These are phyloP conservation scores for Caenorhabditis virilis DNA, from an alignment of 2,888 invertebrate species.

Conservation along the genomic window DNA sequence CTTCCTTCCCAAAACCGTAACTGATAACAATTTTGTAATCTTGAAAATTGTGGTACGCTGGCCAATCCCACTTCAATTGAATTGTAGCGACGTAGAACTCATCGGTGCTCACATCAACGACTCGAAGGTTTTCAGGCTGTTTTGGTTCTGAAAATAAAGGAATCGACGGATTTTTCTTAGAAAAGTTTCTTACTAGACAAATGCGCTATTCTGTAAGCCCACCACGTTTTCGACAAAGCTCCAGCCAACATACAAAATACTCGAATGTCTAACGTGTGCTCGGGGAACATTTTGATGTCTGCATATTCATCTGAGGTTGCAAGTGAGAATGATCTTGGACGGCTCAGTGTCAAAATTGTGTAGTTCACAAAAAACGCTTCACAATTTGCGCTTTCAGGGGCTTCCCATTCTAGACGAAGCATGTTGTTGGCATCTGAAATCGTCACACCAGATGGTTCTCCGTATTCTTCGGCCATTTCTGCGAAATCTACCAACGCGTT, in stretches of 20 bases:
- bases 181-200: constrained; percentile 49
- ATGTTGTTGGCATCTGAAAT: constrained; percentile 35
- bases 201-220: constrained; percentile 60
- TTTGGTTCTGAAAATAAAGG: constrained; percentile 51
- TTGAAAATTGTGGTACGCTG: constrained; percentile 47
- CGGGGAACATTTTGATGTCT: constrained; percentile 53
- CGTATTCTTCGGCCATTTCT: constrained; percentile 43
- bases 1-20: constrained; percentile 43
- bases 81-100: constrained; percentile 63
- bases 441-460: constrained; percentile 37
- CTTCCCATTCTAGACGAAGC: constrained; percentile 59
- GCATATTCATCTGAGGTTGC: constrained; percentile 45
- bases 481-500: constrained; percentile 12
- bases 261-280: constrained; percentile 60
- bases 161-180: background rate
- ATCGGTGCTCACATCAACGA: constrained; percentile 53
- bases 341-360: constrained; percentile 52
- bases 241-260: constrained; percentile 65
- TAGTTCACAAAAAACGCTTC: constrained; percentile 64
- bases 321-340: constrained; percentile 49
- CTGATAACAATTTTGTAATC: constrained; percentile 53
- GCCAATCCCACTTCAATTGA: constrained; percentile 56
- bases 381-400: constrained; percentile 57
- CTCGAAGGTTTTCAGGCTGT: constrained; percentile 49
- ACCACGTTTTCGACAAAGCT: constrained; percentile 61